Evolutionary conservation across 2,888 invertebrate genomes (phyloP).

Genomic region (Limnephilus marmoratus): DNA sequence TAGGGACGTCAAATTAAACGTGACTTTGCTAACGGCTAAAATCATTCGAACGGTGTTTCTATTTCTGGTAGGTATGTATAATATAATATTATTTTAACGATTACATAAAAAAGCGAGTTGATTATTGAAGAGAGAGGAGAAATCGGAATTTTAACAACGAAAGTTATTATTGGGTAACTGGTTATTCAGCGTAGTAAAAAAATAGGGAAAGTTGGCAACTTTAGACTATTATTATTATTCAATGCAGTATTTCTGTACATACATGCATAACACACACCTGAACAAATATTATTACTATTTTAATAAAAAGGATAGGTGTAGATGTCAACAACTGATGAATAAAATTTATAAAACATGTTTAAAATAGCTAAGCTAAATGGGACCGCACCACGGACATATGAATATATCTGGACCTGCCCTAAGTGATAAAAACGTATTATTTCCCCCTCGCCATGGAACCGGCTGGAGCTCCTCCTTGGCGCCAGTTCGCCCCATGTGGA

Average conservation of each 20-base stretch:
- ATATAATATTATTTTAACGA: neutral
- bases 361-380: neutral
- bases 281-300: neutral
- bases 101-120: constrained; percentile 37
- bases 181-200: constrained; percentile 15
- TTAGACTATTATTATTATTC: neutral
- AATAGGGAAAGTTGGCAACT: constrained; percentile 33
- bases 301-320: neutral
- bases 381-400: neutral
- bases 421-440: no score
- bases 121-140: constrained; percentile 17
- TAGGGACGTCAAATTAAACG: neutral
- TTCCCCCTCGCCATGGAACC: no score
- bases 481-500: no score
- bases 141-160: constrained; percentile 44
- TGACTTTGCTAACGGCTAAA: constrained; percentile 15
- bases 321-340: neutral
- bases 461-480: no score
- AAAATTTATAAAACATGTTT: neutral
- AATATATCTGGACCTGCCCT: no score
- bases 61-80: neutral
- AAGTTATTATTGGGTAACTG: constrained; percentile 35
- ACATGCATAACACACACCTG: neutral
- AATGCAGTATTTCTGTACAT: neutral
- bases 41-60: constrained; percentile 9